Evolutionary conservation across 2,113 vertebrate species (phyloP).

Genomic region (Strix aluco): DNA sequence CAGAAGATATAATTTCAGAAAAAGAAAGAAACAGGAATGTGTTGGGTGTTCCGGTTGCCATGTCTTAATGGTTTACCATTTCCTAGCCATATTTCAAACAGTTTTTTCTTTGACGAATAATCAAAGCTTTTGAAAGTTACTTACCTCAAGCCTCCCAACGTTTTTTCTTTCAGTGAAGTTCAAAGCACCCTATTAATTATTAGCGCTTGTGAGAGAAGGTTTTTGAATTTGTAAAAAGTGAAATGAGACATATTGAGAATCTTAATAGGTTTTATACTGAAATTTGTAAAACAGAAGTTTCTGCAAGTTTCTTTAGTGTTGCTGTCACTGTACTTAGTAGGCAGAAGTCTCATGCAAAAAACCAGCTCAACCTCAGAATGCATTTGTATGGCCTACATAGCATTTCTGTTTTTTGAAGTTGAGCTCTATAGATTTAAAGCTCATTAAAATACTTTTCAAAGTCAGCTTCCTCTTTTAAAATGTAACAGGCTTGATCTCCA

Average conservation of each 20-base stretch:
- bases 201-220: slow-evolving; percentile 38
- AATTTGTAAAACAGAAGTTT: slow-evolving; percentile 47
- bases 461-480: not conserved
- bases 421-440: not conserved
- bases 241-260: slow-evolving; percentile 46
- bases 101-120: slow-evolving; percentile 50
- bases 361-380: not conserved
- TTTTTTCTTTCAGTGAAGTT: slow-evolving; percentile 46
- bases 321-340: not conserved
- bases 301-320: not conserved
- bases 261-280: slow-evolving; percentile 39
- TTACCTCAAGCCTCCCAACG: slow-evolving; percentile 36
- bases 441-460: slow-evolving; percentile 20
- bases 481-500: not conserved
- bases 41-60: slow-evolving; percentile 17
- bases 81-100: slow-evolving; percentile 28
- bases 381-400: not conserved
- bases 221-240: slow-evolving; percentile 60
- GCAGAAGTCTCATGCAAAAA: not conserved
- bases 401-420: not conserved
- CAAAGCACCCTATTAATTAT: slow-evolving; percentile 66
- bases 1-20: slow-evolving; percentile 46
- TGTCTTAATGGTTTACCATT: slow-evolving; percentile 42
- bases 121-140: slow-evolving; percentile 64
- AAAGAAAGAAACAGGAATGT: not conserved